Percentiles rank a stretch among this genome's conserved stretches.
Conservation (phyloP, 2,888 invertebrate species). For the Rotaria sp. region DNA sequence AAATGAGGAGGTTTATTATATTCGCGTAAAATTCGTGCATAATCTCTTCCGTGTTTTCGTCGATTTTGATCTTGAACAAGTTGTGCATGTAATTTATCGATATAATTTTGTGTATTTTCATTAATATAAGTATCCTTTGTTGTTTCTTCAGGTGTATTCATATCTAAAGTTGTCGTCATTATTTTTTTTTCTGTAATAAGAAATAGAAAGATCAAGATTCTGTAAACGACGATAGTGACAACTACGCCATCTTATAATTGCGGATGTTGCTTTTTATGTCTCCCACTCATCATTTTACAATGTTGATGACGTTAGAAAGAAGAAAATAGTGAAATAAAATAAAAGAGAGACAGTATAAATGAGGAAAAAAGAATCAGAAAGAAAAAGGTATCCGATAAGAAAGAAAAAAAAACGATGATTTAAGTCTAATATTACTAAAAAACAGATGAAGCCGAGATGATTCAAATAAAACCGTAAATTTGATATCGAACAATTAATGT, state of each 20-base stretch:
- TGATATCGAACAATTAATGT: neutral
- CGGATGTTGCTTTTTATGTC: neutral
- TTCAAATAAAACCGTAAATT: neutral
- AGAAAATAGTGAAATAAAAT: neutral
- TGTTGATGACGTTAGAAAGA: neutral
- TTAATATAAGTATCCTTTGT: neutral
- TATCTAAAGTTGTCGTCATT: neutral
- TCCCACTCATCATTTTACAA: neutral
- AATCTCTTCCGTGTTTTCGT: neutral
- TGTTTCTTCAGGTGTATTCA: neutral
- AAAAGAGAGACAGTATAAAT: neutral
- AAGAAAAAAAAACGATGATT: neutral
- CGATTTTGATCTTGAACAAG: neutral
- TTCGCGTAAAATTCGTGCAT: neutral
- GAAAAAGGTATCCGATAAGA: neutral
- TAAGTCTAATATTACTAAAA: neutral
- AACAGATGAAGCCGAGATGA: neutral
- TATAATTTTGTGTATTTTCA: neutral
- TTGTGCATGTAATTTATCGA: neutral
- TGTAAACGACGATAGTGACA: neutral
- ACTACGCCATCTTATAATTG: neutral
- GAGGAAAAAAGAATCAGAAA: neutral
- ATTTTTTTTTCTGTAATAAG: neutral
- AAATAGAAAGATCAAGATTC: neutral
- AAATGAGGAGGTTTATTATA: neutral